Base-by-base conservation (phyloP, 1,140 invertebrate genomes). In the Sminthurides bifidus region DNA sequence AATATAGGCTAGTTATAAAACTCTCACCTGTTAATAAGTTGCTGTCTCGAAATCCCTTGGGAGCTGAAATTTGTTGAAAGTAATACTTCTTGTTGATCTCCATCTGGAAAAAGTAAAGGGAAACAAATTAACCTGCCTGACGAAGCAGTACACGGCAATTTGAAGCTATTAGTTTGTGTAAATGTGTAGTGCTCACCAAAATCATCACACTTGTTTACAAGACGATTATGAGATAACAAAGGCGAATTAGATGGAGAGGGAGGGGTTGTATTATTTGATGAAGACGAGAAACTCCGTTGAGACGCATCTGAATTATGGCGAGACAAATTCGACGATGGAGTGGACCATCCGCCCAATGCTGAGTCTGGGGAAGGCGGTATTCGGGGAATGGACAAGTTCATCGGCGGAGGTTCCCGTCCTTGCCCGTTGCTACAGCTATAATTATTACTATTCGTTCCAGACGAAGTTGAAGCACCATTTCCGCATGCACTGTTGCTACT, bases 301-400 rank as follows among this genome's bases (percentile, higher is more conserved):
- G 87, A 90, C 1, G 88, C 88, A 66, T 92, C 88, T 52, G 85
- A 89, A 72, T 91, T 92, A 71, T 90, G 91, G 27, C 88, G 77
- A 21, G 84, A 85, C 60, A 91, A 50, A 51, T 64, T 64, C 10
- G 63, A 71, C 14, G 83, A 84, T 19, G 87, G 87, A 24, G 86
- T 90, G 56, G 67, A 68, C 49, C 68, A 68, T 30, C 67, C 66
- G 52, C 67, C 68, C 49, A 68, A 54, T 14, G 65, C 66, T 15
- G 87, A 52, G 83, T 88, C 21, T 86, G 88, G 56, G 83, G 89
- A 66, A 66, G 71, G 59, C 58, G 69, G 70, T 67, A 75, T 67
- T 88, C 90, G 63, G 82, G 86, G 60, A 85, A 90, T 74, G 88
- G 87, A 65, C 87, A 85, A 58, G 85, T 86, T 35, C 62, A 66